Evolutionary conservation across 2,113 vertebrate species (phyloP).

Genomic region (Syrmaticus mikado): DNA sequence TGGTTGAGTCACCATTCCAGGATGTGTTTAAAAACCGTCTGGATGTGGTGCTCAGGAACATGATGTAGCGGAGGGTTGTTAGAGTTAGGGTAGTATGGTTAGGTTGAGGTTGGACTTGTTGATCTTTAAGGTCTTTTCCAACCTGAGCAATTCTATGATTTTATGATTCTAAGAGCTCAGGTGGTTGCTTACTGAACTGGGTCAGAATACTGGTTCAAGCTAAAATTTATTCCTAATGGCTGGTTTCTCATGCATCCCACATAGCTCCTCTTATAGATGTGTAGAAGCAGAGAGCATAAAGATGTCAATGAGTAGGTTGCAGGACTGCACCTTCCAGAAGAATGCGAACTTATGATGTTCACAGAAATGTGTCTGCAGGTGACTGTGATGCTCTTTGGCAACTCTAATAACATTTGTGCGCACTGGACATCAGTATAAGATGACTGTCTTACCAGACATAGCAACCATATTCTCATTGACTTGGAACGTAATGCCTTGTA

Average conservation of each 20-base stretch:
- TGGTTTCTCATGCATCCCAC: background rate
- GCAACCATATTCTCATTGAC: background rate
- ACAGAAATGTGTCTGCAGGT: background rate
- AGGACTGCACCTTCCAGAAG: background rate
- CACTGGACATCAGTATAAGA: background rate
- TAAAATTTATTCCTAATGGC: background rate
- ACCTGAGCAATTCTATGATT: too few species aligned
- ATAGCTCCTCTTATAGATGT: background rate
- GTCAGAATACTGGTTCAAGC: background rate
- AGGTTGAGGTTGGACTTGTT: too few species aligned
- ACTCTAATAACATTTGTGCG: background rate
- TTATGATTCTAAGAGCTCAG: background rate
- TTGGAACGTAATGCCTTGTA: background rate
- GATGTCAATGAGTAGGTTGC: background rate
- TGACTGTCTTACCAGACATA: background rate
- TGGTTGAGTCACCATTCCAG: too few species aligned
- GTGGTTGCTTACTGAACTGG: background rate
- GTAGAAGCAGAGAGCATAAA: background rate
- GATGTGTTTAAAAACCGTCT: too few species aligned
- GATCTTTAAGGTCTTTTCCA: too few species aligned
- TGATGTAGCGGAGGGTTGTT: too few species aligned
- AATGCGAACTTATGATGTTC: background rate
- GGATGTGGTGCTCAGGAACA: too few species aligned
- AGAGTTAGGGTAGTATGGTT: too few species aligned
- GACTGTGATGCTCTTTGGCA: background rate